Evolutionary conservation across 1,140 invertebrate species (phyloP).

Genomic region (Formica selysi): DNA sequence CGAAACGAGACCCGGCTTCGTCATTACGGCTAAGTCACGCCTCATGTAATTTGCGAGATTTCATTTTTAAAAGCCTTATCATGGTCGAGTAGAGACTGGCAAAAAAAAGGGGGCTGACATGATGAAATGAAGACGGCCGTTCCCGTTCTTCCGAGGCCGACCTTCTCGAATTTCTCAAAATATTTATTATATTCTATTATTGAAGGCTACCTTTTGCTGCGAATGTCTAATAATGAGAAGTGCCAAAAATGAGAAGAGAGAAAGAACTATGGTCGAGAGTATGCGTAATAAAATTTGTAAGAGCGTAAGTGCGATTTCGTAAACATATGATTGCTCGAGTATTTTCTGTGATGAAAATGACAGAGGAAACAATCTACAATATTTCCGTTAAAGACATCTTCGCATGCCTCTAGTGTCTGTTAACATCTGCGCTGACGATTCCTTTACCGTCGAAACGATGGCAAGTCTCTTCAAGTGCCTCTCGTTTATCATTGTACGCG

Average conservation of each 20-base stretch:
- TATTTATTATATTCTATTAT: too few relatives aligned
- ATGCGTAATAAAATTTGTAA: too few relatives aligned
- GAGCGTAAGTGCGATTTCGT: too few relatives aligned
- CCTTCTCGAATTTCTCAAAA: not conserved
- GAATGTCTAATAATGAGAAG: too few relatives aligned
- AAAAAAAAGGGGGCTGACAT: not conserved
- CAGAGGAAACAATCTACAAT: not conserved
- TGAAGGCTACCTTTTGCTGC: too few relatives aligned
- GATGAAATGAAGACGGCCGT: not conserved
- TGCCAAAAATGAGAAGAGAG: too few relatives aligned
- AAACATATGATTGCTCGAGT: too few relatives aligned
- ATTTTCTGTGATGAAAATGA: not conserved
- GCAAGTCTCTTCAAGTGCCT: not conserved
- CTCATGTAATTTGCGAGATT: conserved; percentile 39
- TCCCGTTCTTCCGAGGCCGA: not conserved
- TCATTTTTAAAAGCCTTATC: conserved; percentile 22
- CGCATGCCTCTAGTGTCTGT: not conserved
- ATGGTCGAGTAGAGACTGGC: not conserved
- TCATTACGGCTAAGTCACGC: not conserved
- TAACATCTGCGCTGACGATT: not conserved
- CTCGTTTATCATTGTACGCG: conserved; percentile 11
- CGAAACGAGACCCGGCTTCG: not conserved
- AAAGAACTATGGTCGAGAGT: too few relatives aligned
- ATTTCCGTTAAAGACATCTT: not conserved
- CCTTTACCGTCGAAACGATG: not conserved